Evolutionary conservation across 30 jellyfish, hydroid and myxozoan species (phyloP), one percentile per base, ranked within the genome.

Genomic region (Clytia hemisphaerica): DNA sequence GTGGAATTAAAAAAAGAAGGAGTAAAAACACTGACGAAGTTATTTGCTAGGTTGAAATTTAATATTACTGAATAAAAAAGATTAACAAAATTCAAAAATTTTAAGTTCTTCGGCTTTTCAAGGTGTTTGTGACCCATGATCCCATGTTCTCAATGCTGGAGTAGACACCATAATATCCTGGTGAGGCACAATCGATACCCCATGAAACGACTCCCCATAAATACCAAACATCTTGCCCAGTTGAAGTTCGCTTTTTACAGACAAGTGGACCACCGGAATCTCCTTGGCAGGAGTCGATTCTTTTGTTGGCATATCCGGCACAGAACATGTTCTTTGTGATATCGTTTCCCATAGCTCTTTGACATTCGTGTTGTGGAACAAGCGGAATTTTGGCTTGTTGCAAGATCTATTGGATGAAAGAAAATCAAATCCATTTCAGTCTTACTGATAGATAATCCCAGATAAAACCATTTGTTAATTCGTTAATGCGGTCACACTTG

Each of bases 231-330:
- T 76, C 94, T 45, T 69, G 71, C n/a, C 36, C 36, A 4, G 54
- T 29, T 9, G 73, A 14, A 33, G 77, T 85, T 19, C 46, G 18
- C 14, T 51, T 34, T 45, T 82, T 81, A 79, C 99, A 91, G 26
- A 82, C 95, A 9, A 91, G 89, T 1, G 99, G 99, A 15, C 99
- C 99, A 33, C 99, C 99, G 28, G 92, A 64, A 75, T 91, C 99
- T 6, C 99, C 99, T 37, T 91, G 94, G 77, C 99, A 91, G 2
- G 95, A 50, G 35, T 91, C 99, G 44, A 91, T 82, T 1, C 89
- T 85, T 2, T 95, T 95, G 38, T 72, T 45, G 25, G 93, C 81
- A 31, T 91, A 81, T 1, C 99, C 99, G 29, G 99, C 99, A 61
- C 99, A 91, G 26, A 91, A 34, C 99, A 91, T 91, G 69, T 33